Evolutionary conservation across 2,113 vertebrate genomes (phyloP), one percentile per base, ranked within the genome.

Genomic region (Bos javanicus): DNA sequence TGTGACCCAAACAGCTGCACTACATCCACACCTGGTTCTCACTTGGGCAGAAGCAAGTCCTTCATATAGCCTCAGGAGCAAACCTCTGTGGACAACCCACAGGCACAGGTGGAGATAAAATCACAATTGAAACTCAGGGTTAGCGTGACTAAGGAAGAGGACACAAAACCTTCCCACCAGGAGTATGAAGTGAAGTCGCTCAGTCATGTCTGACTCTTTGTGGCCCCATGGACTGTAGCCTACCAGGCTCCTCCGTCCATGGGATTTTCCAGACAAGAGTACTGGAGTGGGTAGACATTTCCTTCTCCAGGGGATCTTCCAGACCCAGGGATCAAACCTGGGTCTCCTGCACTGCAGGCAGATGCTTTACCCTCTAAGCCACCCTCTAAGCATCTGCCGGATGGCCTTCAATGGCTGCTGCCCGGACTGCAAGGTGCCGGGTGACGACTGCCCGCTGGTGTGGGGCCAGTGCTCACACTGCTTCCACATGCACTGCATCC

Each of bases 401-500:
- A 39, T 39, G 39, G 39, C 39, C 39, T 39, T 39, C 39, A 39
- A 39, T 39, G 39, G 39, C 39, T 39, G 39, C 39, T 39, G 39
- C 39, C 39, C 39, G 39, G 39, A 39, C 39, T 39, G 99, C 98
- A 99, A 99, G 95, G 99, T 99, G 62, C 99, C 99, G 0, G 99
- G 99, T 0, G 99, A 99, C 4, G 99, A 99, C 98, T 99, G 99
- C 97, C 99, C 99, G 0, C 98, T 99, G 98, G 99, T 99, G 84
- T 99, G 99, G 99, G 99, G 99, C 21, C 99, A 99, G 99, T 99
- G 99, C 93, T 99, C 99, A 0, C 99, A 99, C 98, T 99, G 99
- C 96, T 99, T 99, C 99, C 99, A 99, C 97, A 99, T 99, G 99
- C 99, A 99, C 98, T 99, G 99, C 98, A 99, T 99, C 99, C 98